A percentile compares a stretch with the other conserved stretches of the same genome.
phyloP scores from a whole-genome alignment of 2,113 vertebrate genomes.

The Aplodontia rufa region DNA sequence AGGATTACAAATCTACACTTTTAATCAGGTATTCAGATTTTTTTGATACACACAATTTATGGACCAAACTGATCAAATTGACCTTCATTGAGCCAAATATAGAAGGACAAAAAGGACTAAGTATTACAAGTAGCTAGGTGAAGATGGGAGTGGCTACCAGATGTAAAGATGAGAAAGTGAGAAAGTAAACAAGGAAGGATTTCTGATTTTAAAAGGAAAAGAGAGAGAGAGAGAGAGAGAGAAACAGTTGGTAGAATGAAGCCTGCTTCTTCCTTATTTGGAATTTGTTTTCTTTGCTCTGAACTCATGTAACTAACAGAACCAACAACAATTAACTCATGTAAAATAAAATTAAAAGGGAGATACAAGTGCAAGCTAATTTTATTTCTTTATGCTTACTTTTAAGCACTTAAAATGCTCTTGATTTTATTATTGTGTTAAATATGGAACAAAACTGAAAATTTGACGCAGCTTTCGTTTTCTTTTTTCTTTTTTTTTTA shows the following conservation, averaged over 20 bases:
- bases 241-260: neutral
- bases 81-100: neutral
- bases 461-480: neutral
- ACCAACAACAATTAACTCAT: neutral
- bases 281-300: neutral
- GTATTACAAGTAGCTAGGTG: neutral
- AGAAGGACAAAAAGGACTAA: neutral
- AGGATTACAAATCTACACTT: neutral
- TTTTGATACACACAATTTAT: neutral
- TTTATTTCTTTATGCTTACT: neutral
- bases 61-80: neutral
- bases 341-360: neutral
- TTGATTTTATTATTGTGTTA: neutral
- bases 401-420: neutral
- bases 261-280: neutral
- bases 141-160: neutral
- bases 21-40: neutral
- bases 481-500: too few species aligned
- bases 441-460: neutral
- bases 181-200: neutral
- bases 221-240: too few species aligned
- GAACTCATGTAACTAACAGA: neutral
- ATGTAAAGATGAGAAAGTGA: neutral
- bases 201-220: neutral
- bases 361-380: neutral